A percentile compares a stretch with the other conserved stretches of the same genome.
Conservation (phyloP, 2,888 invertebrate genomes). For the Andrena camellia region DNA sequence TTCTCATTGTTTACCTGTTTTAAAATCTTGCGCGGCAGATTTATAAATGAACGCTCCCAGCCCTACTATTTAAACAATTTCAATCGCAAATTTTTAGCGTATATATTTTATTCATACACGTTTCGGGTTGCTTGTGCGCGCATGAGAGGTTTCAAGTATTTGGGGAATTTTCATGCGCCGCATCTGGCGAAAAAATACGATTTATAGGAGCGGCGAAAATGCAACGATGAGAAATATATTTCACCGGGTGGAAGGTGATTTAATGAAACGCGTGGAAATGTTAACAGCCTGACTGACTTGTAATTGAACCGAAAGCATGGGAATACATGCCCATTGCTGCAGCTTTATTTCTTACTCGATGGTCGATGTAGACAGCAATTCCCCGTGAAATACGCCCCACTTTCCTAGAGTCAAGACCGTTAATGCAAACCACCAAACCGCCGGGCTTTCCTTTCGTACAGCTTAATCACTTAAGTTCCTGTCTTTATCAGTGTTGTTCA, state of each 20-base stretch:
- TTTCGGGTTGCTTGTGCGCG: conserved; percentile 4
- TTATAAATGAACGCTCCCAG: conserved; percentile 1
- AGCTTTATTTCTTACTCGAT: conserved; percentile 74
- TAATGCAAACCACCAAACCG: conserved; percentile 76
- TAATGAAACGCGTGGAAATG: conserved; percentile 66
- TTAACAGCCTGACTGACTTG: conserved; percentile 67
- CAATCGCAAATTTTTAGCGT: conserved; percentile 18
- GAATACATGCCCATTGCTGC: conserved; percentile 68
- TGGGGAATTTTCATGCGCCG: conserved; percentile 29
- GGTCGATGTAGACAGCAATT: conserved; percentile 73
- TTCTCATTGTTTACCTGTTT: not conserved
- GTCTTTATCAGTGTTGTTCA: conserved; percentile 73
- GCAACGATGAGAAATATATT: conserved; percentile 41
- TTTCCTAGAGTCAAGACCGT: conserved; percentile 72
- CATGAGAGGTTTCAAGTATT: conserved; percentile 29
- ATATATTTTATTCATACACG: conserved; percentile 33
- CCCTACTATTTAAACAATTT: conserved; percentile 32
- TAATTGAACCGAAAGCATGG: conserved; percentile 71
- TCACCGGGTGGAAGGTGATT: conserved; percentile 57
- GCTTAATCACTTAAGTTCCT: conserved; percentile 75
- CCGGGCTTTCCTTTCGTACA: conserved; percentile 68
- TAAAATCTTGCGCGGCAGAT: not conserved
- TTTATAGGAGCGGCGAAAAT: conserved; percentile 10
- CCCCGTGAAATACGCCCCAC: conserved; percentile 71
- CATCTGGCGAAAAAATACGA: conserved; percentile 16